phyloP scores from a whole-genome alignment of 1,140 invertebrate species.

The Trinorchestia longiramus region DNA sequence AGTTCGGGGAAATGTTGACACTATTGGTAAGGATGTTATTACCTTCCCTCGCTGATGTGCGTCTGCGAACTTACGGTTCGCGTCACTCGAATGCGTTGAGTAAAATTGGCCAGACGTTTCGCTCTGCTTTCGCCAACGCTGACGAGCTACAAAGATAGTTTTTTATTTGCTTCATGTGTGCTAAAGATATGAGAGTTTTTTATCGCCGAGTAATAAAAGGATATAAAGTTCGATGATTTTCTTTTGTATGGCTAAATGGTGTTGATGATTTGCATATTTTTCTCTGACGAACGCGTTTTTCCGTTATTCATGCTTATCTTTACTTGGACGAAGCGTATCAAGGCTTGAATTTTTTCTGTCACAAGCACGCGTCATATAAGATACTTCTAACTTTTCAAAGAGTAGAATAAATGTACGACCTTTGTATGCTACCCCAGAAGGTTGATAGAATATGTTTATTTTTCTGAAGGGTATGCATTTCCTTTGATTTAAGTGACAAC shows the following conservation, averaged over 20 bases:
- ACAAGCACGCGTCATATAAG: background rate
- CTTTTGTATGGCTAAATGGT: background rate
- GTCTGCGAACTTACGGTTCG: background rate
- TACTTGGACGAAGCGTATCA: background rate
- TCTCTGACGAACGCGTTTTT: background rate
- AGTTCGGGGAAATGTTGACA: background rate
- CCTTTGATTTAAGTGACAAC: background rate
- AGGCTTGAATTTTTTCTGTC: background rate
- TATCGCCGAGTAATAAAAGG: background rate
- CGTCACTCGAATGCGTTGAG: background rate
- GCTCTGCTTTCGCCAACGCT: background rate
- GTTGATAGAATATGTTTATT: background rate
- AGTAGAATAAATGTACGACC: background rate
- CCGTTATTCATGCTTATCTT: background rate
- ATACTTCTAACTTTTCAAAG: background rate
- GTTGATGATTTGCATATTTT: background rate
- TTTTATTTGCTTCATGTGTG: background rate
- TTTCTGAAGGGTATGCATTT: background rate
- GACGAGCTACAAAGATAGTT: background rate
- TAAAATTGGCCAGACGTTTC: background rate
- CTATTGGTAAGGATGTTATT: constrained; percentile 31
- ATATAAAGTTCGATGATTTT: background rate
- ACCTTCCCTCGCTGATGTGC: background rate
- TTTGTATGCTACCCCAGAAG: background rate
- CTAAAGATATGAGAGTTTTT: background rate